phyloP scores from a whole-genome alignment of 1,140 invertebrate genomes.

The Heliconius hewitsoni region DNA sequence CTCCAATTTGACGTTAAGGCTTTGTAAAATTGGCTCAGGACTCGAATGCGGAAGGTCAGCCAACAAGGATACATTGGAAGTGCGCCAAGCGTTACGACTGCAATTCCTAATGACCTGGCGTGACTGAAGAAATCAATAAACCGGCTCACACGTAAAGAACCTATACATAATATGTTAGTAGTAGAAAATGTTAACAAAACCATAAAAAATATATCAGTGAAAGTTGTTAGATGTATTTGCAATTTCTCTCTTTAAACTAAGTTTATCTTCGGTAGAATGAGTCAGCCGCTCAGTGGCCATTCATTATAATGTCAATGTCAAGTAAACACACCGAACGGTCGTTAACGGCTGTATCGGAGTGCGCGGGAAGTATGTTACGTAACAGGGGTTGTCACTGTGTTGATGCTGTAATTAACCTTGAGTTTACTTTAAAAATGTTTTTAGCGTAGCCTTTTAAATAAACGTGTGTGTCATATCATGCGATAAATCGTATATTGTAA shows the following conservation, averaged over 20 bases:
- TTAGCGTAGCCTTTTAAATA: slow-evolving; percentile 9
- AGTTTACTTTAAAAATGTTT: slow-evolving; percentile 26
- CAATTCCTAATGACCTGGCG: slow-evolving; percentile 23
- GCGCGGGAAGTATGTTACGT: slow-evolving; percentile 38
- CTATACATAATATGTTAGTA: not conserved
- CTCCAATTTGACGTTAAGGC: not conserved
- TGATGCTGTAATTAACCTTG: slow-evolving; percentile 42
- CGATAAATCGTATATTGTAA: not conserved
- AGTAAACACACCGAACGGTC: slow-evolving; percentile 41
- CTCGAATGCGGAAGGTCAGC: slow-evolving; percentile 22
- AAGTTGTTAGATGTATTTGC: slow-evolving; percentile 39
- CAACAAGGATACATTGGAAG: slow-evolving; percentile 33
- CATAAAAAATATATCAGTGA: slow-evolving; percentile 23
- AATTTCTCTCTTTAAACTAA: slow-evolving; percentile 38
- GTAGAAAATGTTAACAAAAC: not conserved
- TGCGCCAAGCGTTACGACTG: slow-evolving; percentile 32
- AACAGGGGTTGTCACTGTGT: slow-evolving; percentile 38
- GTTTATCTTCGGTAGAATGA: slow-evolving; percentile 38
- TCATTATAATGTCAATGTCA: slow-evolving; percentile 52
- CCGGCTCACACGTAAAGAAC: not conserved
- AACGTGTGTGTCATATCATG: not conserved
- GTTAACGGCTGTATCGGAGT: slow-evolving; percentile 31
- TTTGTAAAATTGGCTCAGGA: slow-evolving; percentile 34
- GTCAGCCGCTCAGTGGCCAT: slow-evolving; percentile 36
- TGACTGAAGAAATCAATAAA: slow-evolving; percentile 24